These are phyloP conservation scores for Drosophila greeni DNA, from an alignment of 2,888 invertebrate genomes.

Conservation along the genomic window DNA sequence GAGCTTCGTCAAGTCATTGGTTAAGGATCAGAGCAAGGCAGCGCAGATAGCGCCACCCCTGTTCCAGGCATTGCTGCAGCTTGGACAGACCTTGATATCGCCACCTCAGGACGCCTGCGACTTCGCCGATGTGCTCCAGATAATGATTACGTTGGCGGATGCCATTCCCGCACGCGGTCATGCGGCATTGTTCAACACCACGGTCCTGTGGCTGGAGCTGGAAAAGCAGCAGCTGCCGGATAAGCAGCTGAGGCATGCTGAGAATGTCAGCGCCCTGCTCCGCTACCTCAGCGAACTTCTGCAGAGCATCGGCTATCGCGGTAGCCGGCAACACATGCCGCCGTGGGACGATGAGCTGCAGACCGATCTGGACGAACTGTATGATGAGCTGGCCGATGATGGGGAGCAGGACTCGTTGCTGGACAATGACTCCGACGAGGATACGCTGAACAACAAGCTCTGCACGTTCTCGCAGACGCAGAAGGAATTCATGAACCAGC, in stretches of 20 bases:
- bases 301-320: constrained; percentile 76
- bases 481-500: constrained; percentile 98
- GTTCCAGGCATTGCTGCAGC: constrained; percentile 86
- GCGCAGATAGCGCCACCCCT: constrained; percentile 79
- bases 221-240: constrained; percentile 80
- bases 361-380: constrained; percentile 88
- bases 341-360: constrained; percentile 90
- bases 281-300: constrained; percentile 89
- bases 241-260: constrained; percentile 76
- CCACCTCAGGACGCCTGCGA: constrained; percentile 84
- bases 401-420: constrained; percentile 96
- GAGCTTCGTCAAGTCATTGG: constrained; percentile 85
- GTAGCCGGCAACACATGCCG: constrained; percentile 82
- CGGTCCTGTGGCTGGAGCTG: constrained; percentile 87
- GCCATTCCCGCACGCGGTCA: constrained; percentile 88
- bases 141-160: constrained; percentile 91
- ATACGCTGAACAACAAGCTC: constrained; percentile 82
- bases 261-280: constrained; percentile 90
- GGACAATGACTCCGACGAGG: constrained; percentile 81
- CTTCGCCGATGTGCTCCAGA: constrained; percentile 87
- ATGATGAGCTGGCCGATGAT: constrained; percentile 92
- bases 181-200: constrained; percentile 87
- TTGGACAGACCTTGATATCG: constrained; percentile 84
- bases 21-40: constrained; percentile 81
- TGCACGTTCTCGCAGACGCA: constrained; percentile 98